Evolutionary conservation across 2,113 vertebrate species (phyloP), one percentile per base, ranked within the genome.

Genomic region (Oophaga pumilio): DNA sequence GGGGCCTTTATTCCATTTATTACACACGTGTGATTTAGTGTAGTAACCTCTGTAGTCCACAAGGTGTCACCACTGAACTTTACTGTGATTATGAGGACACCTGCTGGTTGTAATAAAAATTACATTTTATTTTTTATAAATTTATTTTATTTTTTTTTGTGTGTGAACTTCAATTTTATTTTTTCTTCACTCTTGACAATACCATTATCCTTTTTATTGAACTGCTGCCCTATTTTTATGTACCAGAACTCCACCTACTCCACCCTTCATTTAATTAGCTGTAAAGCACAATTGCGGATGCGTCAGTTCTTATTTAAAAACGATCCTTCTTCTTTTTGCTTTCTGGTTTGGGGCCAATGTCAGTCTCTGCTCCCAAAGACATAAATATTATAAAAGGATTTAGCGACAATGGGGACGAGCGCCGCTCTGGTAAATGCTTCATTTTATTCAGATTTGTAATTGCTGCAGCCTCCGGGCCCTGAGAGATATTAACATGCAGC

Each of bases 381-480:
- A 85, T 76, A 74, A 85, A 85, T 85, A 76, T 76, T 76, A 11
- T 17, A 28, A 71, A 53, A 56, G 66, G 82, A 68, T 84, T 84
- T 69, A 84, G 52, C 6, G 24, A 24, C 22, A 62, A 26, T 79
- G 12, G 49, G 82, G 43, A 84, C 20, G 69, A 52, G 74, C 57
- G 11, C 59, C 6, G 14, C 50, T 43, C 60, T 68, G 22, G 28
- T 86, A 68, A 68, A 86, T 56, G 74, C 60, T 64, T 78, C n/a
- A 10, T 68, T 79, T 78, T 79, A 66, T 86, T 52, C 74, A 28
- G 85, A 11, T 79, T 56, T 86, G 85, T 86, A 73, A 80, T 60
- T 71, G 76, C 77, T 17, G 69, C 66, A 52, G 76, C 85, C 77
- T 60, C 20, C 1, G 4, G 66, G 85, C 62, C 77, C 53, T 69